phyloP scores from a whole-genome alignment of 2,888 invertebrate species.

The Cremastinae sp. region DNA sequence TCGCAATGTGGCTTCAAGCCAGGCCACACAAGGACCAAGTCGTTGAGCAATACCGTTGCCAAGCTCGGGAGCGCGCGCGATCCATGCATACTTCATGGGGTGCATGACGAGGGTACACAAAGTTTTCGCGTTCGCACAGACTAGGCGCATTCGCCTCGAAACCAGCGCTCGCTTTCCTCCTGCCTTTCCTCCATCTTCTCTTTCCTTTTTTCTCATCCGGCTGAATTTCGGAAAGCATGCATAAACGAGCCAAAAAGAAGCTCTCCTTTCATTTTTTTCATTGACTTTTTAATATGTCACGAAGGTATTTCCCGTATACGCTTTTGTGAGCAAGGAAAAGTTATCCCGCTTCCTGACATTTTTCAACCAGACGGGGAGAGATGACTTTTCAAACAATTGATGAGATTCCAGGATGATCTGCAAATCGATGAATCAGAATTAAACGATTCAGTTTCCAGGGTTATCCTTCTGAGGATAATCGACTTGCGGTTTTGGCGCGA shows the following conservation, averaged over 20 bases:
- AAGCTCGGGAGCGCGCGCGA: conserved; percentile 50
- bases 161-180: conserved; percentile 39
- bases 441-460: neutral
- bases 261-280: conserved; percentile 18
- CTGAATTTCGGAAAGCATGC: conserved; percentile 19
- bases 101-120: conserved; percentile 63
- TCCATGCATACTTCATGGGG: conserved; percentile 65
- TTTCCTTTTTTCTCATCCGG: conserved; percentile 21
- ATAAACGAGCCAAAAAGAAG: conserved; percentile 13
- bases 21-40: conserved; percentile 53
- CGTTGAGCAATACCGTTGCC: conserved; percentile 57
- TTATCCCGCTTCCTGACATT: neutral
- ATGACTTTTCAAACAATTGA: conserved; percentile 44
- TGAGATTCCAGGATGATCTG: neutral
- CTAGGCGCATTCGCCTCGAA: conserved; percentile 44
- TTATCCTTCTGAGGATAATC: conserved; percentile 31
- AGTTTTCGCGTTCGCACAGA: conserved; percentile 63
- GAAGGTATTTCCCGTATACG: conserved; percentile 24
- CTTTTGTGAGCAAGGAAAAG: neutral
- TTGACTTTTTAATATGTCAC: conserved; percentile 36
- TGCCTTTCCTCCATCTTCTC: conserved; percentile 15
- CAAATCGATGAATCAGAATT: neutral
- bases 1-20: conserved; percentile 57
- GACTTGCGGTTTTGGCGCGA: conserved; percentile 27
- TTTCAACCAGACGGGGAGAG: neutral